Evolutionary conservation across 2,113 vertebrate species (phyloP).

Genomic region (Psilopogon haemacephalus): DNA sequence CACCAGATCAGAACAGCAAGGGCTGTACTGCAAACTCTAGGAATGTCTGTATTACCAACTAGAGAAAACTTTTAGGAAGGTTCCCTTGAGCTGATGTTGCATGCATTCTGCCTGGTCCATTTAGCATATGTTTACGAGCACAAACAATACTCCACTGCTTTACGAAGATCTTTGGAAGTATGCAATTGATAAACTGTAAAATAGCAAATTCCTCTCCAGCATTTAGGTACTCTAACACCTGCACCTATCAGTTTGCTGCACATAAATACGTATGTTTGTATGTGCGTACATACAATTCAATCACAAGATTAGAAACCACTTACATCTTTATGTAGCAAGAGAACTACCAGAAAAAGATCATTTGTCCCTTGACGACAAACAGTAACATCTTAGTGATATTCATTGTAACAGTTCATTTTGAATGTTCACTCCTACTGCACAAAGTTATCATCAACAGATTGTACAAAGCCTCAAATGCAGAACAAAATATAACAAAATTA

Average conservation of each 20-base stretch:
- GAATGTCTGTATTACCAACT: not conserved
- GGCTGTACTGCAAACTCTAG: not conserved
- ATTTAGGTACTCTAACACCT: not conserved
- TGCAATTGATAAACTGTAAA: not conserved
- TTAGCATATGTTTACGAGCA: not conserved
- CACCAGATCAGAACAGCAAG: not conserved
- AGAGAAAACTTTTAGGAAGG: not conserved
- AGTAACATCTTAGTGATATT: slow-evolving; percentile 20
- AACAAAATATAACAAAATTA: not conserved
- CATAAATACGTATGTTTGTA: not conserved
- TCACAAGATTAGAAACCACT: not conserved
- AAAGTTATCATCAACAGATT: not conserved
- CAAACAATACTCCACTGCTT: not conserved
- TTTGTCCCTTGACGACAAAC: not conserved
- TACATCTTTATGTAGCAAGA: not conserved
- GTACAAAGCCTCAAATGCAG: not conserved
- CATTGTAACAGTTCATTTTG: not conserved
- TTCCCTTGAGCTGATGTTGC: not conserved
- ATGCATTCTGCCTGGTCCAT: not conserved
- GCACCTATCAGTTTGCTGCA: not conserved
- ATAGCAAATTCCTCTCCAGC: not conserved
- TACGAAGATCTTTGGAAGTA: not conserved
- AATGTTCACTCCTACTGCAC: not conserved
- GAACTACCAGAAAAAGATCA: not conserved
- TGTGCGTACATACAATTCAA: not conserved